Percentiles rank a stretch among this genome's conserved stretches.
These are phyloP conservation scores for Pseudococcus longispinus DNA, from an alignment of 2,888 invertebrate species.

Conservation along the genomic window DNA sequence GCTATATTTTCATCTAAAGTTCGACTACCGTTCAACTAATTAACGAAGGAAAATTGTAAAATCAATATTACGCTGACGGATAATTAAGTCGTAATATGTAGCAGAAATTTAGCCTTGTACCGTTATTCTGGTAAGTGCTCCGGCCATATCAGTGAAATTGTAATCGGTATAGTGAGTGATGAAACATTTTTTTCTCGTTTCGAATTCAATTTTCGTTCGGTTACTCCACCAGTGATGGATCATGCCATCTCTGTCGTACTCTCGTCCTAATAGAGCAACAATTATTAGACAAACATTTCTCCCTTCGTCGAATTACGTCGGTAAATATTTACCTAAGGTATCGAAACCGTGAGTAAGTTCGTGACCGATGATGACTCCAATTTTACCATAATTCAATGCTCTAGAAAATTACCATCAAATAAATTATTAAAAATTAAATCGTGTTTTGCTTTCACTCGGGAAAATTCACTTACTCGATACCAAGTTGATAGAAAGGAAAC, in stretches of 20 bases:
- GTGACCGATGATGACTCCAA: constrained; percentile 85
- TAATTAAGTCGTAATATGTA: background rate
- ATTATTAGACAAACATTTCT: background rate
- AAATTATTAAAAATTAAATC: background rate
- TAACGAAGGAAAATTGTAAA: background rate
- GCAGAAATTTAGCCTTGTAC: background rate
- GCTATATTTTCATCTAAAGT: constrained; percentile 91
- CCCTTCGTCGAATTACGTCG: background rate
- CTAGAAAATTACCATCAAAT: constrained; percentile 58
- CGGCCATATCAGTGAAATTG: constrained; percentile 71
- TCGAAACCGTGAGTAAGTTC: constrained; percentile 84
- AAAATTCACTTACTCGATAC: constrained; percentile 70
- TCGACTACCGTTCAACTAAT: constrained; percentile 72
- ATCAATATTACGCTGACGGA: background rate
- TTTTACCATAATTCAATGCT: constrained; percentile 72
- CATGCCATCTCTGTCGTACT: constrained; percentile 85
- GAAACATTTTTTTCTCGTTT: constrained; percentile 74
- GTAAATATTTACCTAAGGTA: constrained; percentile 68
- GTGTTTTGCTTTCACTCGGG: background rate
- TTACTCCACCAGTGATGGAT: constrained; percentile 79
- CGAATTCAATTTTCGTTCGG: constrained; percentile 73
- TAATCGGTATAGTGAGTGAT: constrained; percentile 75
- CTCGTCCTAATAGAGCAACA: constrained; percentile 69
- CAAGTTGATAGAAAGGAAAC: constrained; percentile 70
- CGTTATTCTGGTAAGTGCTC: constrained; percentile 56